Base-by-base conservation (phyloP, 2,113 vertebrate genomes). In the Brienomyrus brachyistius region DNA sequence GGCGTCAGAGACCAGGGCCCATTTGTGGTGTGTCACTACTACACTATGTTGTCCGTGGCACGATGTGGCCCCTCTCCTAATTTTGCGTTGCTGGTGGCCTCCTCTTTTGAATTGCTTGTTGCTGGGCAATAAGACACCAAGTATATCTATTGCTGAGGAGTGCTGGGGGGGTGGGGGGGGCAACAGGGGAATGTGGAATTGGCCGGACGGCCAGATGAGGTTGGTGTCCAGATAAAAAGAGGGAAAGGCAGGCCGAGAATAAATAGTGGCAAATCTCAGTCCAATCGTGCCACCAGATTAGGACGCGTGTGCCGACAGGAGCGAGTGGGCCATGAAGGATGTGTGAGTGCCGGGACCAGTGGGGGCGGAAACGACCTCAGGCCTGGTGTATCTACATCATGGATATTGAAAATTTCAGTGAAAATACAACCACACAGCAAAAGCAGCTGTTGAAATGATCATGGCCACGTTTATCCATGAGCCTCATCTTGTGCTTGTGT, bases 171-270 rank as follows among this genome's bases (percentile, higher is more conserved):
- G 27, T n/a, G 45, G 2, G 31, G 31, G 47, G 66, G 45, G 23
- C n/a, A 9, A 47, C 10, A 11, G 50, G 6, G 88, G 48, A 45
- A 50, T n/a, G 6, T 45, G 52, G 66, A 23, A 43, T 7, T 70
- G 87, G 87, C 86, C 0, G 4, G 43, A 13, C 15, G 87, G 87
- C 90, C 83, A 43, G 87, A 43, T 50, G 21, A 27, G 27, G 74
- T 27, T 84, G 87, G 90, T 56, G 51, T 88, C 52, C 70, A 31
- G 70, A 66, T 74, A 43, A 31, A 48, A 52, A 56, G 27, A 74
- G 8, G 56, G 35, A 54, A 40, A n/a, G 88, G 21, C 50, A 43
- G 19, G 27, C 87, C 54, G 13, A n/a, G 85, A 88, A 90, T 90
- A 84, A 66, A 70, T 50, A 4, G 10, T 0, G 13, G 43, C 62